phyloP scores from a whole-genome alignment of 2,888 invertebrate species.

The Lasioglossum lativentre region DNA sequence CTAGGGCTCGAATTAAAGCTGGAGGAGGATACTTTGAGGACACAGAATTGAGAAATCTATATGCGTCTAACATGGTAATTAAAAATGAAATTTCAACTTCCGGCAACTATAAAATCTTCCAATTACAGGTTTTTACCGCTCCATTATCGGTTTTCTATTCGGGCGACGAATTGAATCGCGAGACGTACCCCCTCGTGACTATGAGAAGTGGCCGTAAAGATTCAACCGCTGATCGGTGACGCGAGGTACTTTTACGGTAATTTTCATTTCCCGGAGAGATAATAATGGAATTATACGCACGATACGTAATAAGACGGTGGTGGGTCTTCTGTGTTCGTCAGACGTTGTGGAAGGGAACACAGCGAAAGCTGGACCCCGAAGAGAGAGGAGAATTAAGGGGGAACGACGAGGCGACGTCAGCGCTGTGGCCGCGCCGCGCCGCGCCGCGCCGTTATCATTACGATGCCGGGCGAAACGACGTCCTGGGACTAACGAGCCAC shows the following conservation, averaged over 20 bases:
- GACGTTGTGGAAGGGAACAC: constrained; percentile 13
- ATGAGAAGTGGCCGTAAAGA: constrained; percentile 24
- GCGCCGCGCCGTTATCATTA: constrained; percentile 48
- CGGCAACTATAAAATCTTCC: neutral
- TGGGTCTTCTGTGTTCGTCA: neutral
- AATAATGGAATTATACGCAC: constrained; percentile 42
- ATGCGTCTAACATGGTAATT: too few species aligned
- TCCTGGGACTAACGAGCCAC: constrained; percentile 62
- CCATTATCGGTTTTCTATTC: neutral
- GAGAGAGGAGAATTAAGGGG: constrained; percentile 51
- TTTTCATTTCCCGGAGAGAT: constrained; percentile 27
- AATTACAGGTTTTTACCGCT: neutral
- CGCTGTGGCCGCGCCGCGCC: too few species aligned
- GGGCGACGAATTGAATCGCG: constrained; percentile 6
- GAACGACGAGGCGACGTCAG: constrained; percentile 52
- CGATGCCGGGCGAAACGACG: constrained; percentile 53
- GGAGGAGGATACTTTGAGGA: too few species aligned
- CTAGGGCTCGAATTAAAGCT: too few species aligned
- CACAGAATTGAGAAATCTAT: too few species aligned
- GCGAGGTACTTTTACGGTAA: constrained; percentile 5
- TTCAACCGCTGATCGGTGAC: neutral
- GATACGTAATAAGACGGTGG: constrained; percentile 29
- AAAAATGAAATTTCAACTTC: neutral
- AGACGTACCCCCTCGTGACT: neutral
- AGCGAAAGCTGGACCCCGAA: constrained; percentile 30